Evolutionary conservation across 1,140 invertebrate species (phyloP).

Genomic region (Penaeus vannamei): DNA sequence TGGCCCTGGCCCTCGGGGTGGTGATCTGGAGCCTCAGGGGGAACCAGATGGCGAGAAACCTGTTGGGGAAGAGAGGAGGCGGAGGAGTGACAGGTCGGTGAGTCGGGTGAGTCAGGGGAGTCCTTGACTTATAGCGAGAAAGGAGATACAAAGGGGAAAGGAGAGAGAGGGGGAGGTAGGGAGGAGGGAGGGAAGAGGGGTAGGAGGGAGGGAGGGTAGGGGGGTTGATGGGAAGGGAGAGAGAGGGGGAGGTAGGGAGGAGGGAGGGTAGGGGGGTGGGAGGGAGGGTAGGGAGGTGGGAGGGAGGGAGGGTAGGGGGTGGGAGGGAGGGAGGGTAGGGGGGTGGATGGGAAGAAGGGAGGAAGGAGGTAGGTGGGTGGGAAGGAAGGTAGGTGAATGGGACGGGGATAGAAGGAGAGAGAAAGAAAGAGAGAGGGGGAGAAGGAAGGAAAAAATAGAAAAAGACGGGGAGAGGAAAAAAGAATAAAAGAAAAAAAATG

Average conservation of each 20-base stretch:
- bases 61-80: constrained; percentile 72
- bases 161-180: background rate
- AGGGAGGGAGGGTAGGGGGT: too few relatives aligned
- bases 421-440: too few relatives aligned
- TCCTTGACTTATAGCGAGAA: background rate
- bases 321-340: too few relatives aligned
- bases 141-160: background rate
- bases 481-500: too few relatives aligned
- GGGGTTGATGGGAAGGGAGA: background rate
- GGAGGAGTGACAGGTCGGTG: background rate
- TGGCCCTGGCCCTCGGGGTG: constrained; percentile 84
- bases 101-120: background rate
- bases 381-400: too few relatives aligned
- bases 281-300: too few relatives aligned
- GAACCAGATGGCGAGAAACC: constrained; percentile 96
- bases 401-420: too few relatives aligned
- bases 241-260: background rate
- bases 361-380: too few relatives aligned
- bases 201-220: background rate
- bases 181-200: background rate
- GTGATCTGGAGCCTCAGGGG: constrained; percentile 93
- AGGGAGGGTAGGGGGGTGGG: too few relatives aligned
- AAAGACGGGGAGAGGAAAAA: too few relatives aligned
- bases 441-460: too few relatives aligned
- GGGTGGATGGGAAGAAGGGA: too few relatives aligned